Evolutionary conservation across 2,888 invertebrate genomes (phyloP), one percentile per base, ranked within the genome.

Genomic region (Rhagium mordax): DNA sequence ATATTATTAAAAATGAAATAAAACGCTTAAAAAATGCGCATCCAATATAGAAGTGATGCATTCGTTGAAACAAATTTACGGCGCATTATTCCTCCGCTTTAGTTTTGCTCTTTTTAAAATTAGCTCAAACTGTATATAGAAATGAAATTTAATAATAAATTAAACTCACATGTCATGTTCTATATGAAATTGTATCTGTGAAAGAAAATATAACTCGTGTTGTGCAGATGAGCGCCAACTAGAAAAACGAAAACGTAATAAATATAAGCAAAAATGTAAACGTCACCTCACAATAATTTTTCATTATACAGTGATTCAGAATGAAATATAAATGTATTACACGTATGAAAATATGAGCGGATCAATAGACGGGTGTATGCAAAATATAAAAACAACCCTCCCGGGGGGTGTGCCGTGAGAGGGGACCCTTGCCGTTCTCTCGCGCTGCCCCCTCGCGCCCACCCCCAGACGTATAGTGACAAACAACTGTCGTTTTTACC

Each of bases 351-450:
- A 84, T 84, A 83, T 83, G 83, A 83, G 81, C 82, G 84, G 86
- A 86, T 86, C 86, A 82, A 86, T 86, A 86, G 81, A 80, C 81
- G 83, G 79, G 81, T 76, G 81, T 83, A 84, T 83, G 84, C 84
- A 83, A 84, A 85, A 85, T 85, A 85, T 84, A 84, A 84, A 85
- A 84, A 85, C 83, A 84, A 84, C 83, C 84, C 84, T 82, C 81
- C 77, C 77, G 78, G 76, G 77, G 75, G 77, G 77, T 72, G 74
- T 61, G 74, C 53, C 72, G 74, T 62, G 74, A 67, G 75, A 69
- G 73, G 67, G 75, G 41, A 66, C 66, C 66, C 66, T 24, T 15
- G 65, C 53, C 65, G 65, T 67, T 76, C 75, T 75, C 74, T 70
- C 71, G 64, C 70, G 65, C 71, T 64, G 75, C 78, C 72, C 77